phyloP scores from a whole-genome alignment of 2,888 invertebrate genomes.

The Microctonus aethiopoides region DNA sequence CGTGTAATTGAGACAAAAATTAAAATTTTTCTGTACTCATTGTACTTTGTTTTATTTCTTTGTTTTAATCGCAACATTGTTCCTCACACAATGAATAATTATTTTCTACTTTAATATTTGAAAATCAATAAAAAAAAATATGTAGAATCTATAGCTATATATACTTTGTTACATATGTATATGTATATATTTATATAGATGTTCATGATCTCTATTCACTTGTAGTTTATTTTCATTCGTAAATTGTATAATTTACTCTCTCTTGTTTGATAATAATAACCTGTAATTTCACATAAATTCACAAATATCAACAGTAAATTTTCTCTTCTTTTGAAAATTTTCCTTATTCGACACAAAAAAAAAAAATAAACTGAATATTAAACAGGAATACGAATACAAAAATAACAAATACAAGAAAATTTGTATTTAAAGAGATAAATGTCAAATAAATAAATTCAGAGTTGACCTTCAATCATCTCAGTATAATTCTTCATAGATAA shows the following conservation, averaged over 20 bases:
- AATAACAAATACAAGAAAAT: too few relatives aligned
- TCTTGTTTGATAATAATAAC: neutral
- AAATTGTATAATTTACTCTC: neutral
- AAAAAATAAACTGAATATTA: neutral
- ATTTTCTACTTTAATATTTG: neutral
- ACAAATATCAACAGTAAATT: neutral
- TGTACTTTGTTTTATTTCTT: neutral
- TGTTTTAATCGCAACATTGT: too few relatives aligned
- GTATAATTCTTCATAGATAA: neutral
- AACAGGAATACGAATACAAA: too few relatives aligned
- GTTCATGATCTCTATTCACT: neutral
- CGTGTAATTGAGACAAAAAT: neutral
- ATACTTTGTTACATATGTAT: too few relatives aligned
- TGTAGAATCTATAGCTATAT: neutral
- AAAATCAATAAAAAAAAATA: neutral
- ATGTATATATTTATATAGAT: neutral
- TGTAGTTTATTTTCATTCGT: neutral
- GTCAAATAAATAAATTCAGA: neutral
- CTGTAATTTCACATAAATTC: neutral
- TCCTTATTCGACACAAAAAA: neutral
- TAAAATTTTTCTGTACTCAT: neutral
- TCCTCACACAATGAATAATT: too few relatives aligned
- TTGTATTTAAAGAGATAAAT: neutral
- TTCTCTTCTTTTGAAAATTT: neutral
- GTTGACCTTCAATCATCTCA: neutral